Evolutionary conservation across 2,888 invertebrate genomes (phyloP).

Genomic region (Erannis defoliaria): DNA sequence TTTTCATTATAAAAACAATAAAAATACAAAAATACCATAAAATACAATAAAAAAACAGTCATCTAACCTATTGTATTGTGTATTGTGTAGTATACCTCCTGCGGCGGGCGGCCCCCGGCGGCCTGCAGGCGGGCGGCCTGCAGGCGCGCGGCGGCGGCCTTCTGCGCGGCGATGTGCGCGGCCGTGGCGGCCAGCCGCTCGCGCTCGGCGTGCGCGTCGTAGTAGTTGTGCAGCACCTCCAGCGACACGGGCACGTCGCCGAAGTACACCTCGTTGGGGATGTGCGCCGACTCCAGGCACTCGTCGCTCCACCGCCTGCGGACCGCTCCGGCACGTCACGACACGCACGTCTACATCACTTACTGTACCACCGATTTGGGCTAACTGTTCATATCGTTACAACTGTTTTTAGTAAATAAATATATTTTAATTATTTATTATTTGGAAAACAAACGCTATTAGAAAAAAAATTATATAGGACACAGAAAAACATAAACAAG

Average conservation of each 20-base stretch:
- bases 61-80: too few species aligned
- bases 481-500: too few species aligned
- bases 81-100: constrained; percentile 25
- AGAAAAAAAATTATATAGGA: too few species aligned
- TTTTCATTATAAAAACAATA: too few species aligned
- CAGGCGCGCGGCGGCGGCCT: constrained; percentile 77
- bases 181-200: constrained; percentile 76
- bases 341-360: neutral
- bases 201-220: constrained; percentile 83
- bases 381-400: too few species aligned
- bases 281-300: constrained; percentile 82
- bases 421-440: too few species aligned
- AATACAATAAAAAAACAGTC: too few species aligned
- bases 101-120: constrained; percentile 11
- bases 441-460: too few species aligned
- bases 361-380: neutral
- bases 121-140: constrained; percentile 41
- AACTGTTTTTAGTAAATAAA: too few species aligned
- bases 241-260: constrained; percentile 82
- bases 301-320: constrained; percentile 85
- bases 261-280: constrained; percentile 85
- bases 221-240: constrained; percentile 81
- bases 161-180: constrained; percentile 80
- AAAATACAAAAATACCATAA: too few species aligned
- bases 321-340: neutral